Evolutionary conservation across 2,888 invertebrate genomes (phyloP).

Genomic region (Lasioglossum zephyrum): DNA sequence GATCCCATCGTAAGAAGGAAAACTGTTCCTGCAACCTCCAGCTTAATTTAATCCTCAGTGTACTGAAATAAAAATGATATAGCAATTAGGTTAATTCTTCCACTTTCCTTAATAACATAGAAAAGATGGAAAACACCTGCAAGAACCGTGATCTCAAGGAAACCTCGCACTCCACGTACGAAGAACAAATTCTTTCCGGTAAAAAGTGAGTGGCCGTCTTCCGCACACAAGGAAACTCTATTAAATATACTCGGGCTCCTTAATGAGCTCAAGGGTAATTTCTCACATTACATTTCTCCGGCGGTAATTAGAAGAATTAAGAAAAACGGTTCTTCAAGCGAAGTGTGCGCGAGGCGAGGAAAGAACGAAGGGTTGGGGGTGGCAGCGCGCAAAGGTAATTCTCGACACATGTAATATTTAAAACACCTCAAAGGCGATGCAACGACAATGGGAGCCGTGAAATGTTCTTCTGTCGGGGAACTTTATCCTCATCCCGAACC

Average conservation of each 20-base stretch:
- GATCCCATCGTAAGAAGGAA: not conserved
- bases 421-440: slow-evolving; percentile 56
- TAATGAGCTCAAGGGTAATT: slow-evolving; percentile 42
- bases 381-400: slow-evolving; percentile 25
- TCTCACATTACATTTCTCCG: slow-evolving; percentile 36
- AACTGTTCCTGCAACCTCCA: not conserved
- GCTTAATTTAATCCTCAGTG: not conserved
- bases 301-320: slow-evolving; percentile 39
- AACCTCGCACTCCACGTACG: not conserved
- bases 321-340: slow-evolving; percentile 27
- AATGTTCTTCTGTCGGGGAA: slow-evolving; percentile 45
- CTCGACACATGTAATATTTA: slow-evolving; percentile 49
- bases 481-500: slow-evolving; percentile 41
- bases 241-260: slow-evolving; percentile 18
- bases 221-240: slow-evolving; percentile 12
- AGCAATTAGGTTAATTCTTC: not conserved
- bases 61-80: not conserved
- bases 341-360: not conserved
- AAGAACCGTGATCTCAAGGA: not conserved
- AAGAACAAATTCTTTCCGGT: not conserved
- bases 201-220: slow-evolving; percentile 5
- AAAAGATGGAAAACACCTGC: not conserved
- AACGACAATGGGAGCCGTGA: slow-evolving; percentile 46
- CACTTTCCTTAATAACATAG: not conserved
- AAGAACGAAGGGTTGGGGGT: not conserved